phyloP scores from a whole-genome alignment of 2,888 invertebrate genomes.

The Patella pellucida region DNA sequence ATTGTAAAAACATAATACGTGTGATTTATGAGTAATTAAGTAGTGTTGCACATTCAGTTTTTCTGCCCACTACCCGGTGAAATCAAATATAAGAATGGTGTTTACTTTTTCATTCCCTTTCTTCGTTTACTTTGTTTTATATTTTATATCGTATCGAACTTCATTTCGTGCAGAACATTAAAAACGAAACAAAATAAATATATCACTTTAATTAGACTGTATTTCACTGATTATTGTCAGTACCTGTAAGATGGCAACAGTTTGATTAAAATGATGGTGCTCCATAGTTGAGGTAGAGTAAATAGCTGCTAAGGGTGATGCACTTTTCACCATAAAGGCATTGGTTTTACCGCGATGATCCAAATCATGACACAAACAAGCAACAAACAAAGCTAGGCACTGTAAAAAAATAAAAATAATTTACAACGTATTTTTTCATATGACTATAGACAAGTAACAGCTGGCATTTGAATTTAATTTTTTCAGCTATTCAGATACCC shows the following conservation, averaged over 20 bases:
- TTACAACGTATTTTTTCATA: no score
- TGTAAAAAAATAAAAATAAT: constrained; percentile 67
- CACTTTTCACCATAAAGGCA: constrained; percentile 86
- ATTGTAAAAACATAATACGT: no score
- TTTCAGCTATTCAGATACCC: no score
- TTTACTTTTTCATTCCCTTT: no score
- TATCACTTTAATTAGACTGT: not conserved
- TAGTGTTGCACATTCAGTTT: no score
- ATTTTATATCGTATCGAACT: no score
- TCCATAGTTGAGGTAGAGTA: constrained; percentile 90
- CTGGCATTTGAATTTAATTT: no score
- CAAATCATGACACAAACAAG: constrained; percentile 86
- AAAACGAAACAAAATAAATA: not conserved
- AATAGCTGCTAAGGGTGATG: constrained; percentile 85
- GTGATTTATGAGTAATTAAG: no score
- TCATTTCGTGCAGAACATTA: not conserved
- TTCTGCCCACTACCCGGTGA: no score
- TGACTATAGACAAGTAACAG: no score
- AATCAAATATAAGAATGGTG: no score
- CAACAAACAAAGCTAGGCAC: constrained; percentile 84
- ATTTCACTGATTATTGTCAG: not conserved
- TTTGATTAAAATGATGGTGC: constrained; percentile 91
- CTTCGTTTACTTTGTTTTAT: no score
- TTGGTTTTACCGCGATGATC: constrained; percentile 90
- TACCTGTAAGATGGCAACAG: constrained; percentile 84